Evolutionary conservation across 2,797 vertebrate species (phyloP).

Genomic region (Chloroceryle inda): DNA sequence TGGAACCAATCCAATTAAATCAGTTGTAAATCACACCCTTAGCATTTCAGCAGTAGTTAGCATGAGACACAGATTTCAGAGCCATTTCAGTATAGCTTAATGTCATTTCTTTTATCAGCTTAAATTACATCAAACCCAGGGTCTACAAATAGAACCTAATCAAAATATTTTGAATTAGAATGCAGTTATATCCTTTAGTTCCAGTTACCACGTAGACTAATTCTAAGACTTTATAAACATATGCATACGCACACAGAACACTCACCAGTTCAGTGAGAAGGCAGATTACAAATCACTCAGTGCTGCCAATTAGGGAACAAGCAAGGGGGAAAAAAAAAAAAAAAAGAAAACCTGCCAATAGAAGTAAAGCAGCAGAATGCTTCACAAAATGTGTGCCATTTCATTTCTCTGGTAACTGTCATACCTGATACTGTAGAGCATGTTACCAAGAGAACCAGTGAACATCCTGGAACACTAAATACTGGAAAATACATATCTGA

Average conservation of each 20-base stretch:
- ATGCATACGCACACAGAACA: slow-evolving; percentile 11
- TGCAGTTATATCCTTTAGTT: slow-evolving; percentile 36
- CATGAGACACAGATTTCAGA: slow-evolving; percentile 36
- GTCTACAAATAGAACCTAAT: slow-evolving; percentile 47
- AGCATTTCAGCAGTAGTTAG: slow-evolving; percentile 53
- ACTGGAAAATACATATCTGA: background rate
- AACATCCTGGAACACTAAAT: background rate
- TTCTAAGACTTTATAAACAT: slow-evolving; percentile 44
- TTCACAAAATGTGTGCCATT: background rate
- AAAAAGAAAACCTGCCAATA: background rate
- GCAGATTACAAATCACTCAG: slow-evolving; percentile 58
- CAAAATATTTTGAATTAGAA: slow-evolving; percentile 67
- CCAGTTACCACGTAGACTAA: slow-evolving; percentile 33
- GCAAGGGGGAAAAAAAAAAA: background rate
- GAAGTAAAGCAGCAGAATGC: background rate
- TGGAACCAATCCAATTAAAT: slow-evolving; percentile 69
- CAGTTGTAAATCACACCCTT: slow-evolving; percentile 63
- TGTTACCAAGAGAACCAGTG: background rate
- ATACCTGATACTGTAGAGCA: background rate
- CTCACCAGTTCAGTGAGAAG: slow-evolving; percentile 43
- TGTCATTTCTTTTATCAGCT: slow-evolving; percentile 46
- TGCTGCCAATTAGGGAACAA: slow-evolving; percentile 56
- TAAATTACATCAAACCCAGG: slow-evolving; percentile 42
- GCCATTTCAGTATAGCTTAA: slow-evolving; percentile 45
- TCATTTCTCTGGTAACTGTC: background rate